phyloP scores from a whole-genome alignment of 2,113 vertebrate genomes.

The Glaucidium brasilianum region DNA sequence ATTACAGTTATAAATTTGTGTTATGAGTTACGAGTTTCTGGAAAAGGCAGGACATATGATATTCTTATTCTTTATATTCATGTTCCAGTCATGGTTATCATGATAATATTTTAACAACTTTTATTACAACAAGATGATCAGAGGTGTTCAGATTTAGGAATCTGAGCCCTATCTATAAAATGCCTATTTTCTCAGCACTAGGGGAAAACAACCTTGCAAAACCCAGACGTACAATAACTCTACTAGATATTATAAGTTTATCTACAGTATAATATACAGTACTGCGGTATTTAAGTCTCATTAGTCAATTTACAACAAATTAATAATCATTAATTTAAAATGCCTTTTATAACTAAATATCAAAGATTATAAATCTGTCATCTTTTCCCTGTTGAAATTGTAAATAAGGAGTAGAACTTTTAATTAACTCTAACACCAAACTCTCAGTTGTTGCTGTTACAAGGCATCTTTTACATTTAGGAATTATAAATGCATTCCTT shows the following conservation, averaged over 20 bases:
- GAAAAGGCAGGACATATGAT: neutral
- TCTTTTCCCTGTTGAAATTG: neutral
- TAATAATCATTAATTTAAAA: neutral
- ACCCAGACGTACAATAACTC: fast-evolving
- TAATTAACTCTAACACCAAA: neutral
- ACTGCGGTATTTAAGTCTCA: neutral
- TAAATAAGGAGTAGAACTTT: neutral
- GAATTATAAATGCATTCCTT: neutral
- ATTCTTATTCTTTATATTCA: neutral
- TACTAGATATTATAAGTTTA: neutral
- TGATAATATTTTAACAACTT: neutral
- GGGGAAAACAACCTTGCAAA: neutral
- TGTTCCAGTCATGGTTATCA: neutral
- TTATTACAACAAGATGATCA: neutral
- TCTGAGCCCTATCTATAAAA: neutral
- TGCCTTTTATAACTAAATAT: neutral
- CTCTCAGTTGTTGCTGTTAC: neutral
- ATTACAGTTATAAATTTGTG: neutral
- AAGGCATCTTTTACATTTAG: neutral
- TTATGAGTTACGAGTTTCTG: neutral
- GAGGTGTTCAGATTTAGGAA: neutral
- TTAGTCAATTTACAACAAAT: neutral
- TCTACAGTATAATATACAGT: neutral
- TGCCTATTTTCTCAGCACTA: neutral
- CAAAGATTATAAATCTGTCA: neutral